Conservation (phyloP, 2,113 vertebrate species). For the Melanerpes aurifrons region DNA sequence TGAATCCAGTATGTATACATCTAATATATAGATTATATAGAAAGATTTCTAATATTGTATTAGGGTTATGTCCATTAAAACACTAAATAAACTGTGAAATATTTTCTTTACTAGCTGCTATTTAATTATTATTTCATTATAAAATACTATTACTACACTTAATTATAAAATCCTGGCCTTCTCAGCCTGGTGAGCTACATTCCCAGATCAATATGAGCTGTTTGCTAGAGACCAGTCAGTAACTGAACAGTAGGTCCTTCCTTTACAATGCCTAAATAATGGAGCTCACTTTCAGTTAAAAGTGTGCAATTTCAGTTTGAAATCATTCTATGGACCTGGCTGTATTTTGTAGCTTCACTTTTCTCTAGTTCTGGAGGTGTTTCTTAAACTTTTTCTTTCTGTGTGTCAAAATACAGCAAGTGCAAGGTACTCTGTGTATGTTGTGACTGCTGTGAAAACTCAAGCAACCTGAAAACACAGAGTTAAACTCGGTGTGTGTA, state of each 20-base stretch:
- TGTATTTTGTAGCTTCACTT: background rate
- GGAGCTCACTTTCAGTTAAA: background rate
- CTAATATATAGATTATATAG: background rate
- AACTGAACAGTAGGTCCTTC: background rate
- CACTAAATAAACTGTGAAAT: background rate
- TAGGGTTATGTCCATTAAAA: background rate
- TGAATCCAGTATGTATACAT: background rate
- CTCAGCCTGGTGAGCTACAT: background rate
- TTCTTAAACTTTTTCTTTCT: background rate
- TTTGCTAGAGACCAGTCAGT: background rate
- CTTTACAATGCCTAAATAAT: background rate
- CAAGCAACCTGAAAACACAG: background rate
- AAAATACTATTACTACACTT: background rate
- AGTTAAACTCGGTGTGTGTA: background rate
- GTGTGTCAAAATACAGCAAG: background rate
- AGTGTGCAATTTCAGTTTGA: background rate
- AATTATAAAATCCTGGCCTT: background rate
- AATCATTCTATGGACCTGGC: background rate
- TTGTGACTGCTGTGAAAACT: background rate
- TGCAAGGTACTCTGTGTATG: background rate
- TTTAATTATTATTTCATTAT: background rate
- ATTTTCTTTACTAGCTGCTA: background rate
- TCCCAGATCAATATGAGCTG: background rate
- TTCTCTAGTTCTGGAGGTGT: background rate
- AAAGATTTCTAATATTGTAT: background rate